A percentile compares a stretch with the other conserved stretches of the same genome.
Conservation (phyloP, 2,797 vertebrate species). For the Argyrosomus regius region DNA sequence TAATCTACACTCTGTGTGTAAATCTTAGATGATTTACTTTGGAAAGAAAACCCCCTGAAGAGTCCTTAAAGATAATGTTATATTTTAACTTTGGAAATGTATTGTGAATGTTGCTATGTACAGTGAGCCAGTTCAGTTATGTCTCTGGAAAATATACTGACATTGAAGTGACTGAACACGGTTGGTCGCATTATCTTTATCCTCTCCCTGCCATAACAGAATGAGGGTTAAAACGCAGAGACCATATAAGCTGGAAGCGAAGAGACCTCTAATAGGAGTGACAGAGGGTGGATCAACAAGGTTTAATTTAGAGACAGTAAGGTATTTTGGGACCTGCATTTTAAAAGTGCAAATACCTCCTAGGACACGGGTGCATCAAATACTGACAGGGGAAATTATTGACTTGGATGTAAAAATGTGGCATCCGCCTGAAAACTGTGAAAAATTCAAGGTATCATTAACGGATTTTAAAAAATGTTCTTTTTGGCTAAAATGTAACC, state of each 20-base stretch:
- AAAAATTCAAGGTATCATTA: neutral
- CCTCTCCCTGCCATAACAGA: constrained; percentile 10
- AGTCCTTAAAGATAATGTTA: neutral
- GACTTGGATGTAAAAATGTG: neutral
- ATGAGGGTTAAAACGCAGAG: constrained; percentile 27
- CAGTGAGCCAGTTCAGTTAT: neutral
- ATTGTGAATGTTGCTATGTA: neutral
- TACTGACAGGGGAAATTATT: neutral
- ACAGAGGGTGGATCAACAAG: constrained; percentile 83
- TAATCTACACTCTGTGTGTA: constrained; percentile 3
- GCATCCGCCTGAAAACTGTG: neutral
- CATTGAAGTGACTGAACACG: constrained; percentile 27
- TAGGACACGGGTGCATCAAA: constrained; percentile 17
- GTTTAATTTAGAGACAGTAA: constrained; percentile 67
- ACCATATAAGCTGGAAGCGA: constrained; percentile 28
- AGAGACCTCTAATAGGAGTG: constrained; percentile 82
- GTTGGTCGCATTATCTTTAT: constrained; percentile 27
- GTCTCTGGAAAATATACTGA: constrained; percentile 20
- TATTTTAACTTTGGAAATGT: neutral
- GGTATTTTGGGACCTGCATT: constrained; percentile 59
- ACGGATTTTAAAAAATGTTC: neutral
- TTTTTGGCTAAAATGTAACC: neutral
- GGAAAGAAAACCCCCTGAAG: neutral
- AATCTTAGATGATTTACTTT: neutral
- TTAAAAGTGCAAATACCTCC: constrained; percentile 61